Conservation (phyloP, 2,113 vertebrate genomes). For the Pteronura brasiliensis region DNA sequence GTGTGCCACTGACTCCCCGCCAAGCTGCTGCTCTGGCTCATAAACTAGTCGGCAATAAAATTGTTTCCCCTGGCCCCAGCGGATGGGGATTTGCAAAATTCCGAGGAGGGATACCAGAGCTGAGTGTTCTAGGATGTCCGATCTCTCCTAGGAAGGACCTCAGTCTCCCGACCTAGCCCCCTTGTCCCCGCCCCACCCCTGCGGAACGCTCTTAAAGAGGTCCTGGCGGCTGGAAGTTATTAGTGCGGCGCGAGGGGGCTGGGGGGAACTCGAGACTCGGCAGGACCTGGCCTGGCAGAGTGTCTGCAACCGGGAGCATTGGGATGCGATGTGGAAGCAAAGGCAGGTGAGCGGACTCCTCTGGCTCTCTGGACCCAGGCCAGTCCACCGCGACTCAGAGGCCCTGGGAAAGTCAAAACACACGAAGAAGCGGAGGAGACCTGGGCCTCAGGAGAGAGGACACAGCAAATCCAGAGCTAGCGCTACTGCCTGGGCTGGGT, state of each 20-base stretch:
- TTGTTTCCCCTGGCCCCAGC: not conserved
- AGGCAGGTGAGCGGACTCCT: not conserved
- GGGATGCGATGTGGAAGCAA: not conserved
- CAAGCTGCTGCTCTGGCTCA: constrained; percentile 5
- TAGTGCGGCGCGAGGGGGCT: constrained; percentile 1
- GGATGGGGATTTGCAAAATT: not conserved
- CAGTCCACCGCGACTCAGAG: not conserved
- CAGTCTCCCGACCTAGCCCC: not conserved
- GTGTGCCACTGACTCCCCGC: not conserved
- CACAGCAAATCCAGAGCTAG: not conserved
- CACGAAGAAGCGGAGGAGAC: not conserved
- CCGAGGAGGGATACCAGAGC: not conserved
- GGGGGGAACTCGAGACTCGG: not conserved
- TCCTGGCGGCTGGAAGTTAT: constrained; percentile 73
- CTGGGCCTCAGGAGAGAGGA: not conserved
- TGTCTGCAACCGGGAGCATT: not conserved
- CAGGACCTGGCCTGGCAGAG: not conserved
- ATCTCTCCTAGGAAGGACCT: not conserved
- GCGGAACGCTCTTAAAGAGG: constrained; percentile 58
- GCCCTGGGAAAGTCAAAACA: not conserved
- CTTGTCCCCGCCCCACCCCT: not conserved
- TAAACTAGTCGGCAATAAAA: constrained; percentile 59
- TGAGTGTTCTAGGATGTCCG: not conserved
- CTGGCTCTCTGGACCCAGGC: not conserved
- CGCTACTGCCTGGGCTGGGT: not conserved